phyloP scores from a whole-genome alignment of 2,797 vertebrate genomes.

The Rachycentron canadum region DNA sequence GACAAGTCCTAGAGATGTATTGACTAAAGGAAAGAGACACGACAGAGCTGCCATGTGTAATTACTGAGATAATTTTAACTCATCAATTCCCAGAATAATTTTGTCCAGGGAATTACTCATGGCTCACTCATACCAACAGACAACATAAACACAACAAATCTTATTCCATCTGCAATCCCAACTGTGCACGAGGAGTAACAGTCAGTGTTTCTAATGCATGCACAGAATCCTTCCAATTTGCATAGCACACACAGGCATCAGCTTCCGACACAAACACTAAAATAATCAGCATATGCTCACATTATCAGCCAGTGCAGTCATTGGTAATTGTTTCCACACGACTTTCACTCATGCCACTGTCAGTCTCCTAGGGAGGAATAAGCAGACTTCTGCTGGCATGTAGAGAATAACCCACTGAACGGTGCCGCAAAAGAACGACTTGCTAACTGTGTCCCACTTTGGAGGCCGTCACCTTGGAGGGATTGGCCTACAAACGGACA shows the following conservation, averaged over 20 bases:
- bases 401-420: slow-evolving; percentile 25
- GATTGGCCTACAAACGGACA: not conserved
- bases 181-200: slow-evolving; percentile 38
- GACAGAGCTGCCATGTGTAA: slow-evolving; percentile 38
- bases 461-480: not conserved
- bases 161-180: slow-evolving; percentile 61
- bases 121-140: slow-evolving; percentile 34
- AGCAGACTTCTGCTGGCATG: not conserved
- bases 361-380: slow-evolving; percentile 34
- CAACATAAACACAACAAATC: slow-evolving; percentile 52
- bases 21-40: not conserved
- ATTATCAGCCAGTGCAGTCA: slow-evolving; percentile 49
- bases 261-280: slow-evolving; percentile 40
- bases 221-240: slow-evolving; percentile 50
- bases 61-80: slow-evolving; percentile 62
- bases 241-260: slow-evolving; percentile 38
- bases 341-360: slow-evolving; percentile 42
- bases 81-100: slow-evolving; percentile 56
- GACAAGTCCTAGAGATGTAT: slow-evolving; percentile 29
- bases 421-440: not conserved
- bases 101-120: slow-evolving; percentile 49
- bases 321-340: slow-evolving; percentile 41
- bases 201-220: slow-evolving; percentile 48
- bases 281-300: slow-evolving; percentile 57
- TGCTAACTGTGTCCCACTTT: not conserved